Conservation (phyloP, 2,113 vertebrate species). For the Sinocyclocheilus rhinocerous region DNA sequence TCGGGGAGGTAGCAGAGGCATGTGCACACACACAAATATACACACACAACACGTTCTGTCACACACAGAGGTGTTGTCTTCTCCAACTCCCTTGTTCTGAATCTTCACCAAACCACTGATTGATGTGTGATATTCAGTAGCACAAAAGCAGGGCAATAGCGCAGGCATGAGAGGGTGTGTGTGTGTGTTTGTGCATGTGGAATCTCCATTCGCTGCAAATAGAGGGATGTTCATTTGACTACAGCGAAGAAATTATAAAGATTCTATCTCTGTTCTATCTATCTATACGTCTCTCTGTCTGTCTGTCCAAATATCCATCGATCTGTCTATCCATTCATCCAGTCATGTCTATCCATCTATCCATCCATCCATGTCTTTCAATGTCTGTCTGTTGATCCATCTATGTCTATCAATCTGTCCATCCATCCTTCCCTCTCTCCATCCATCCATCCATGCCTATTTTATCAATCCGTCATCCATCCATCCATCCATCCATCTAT, state of each 20-base stretch:
- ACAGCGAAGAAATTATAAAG: no score
- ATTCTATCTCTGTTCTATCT: neutral
- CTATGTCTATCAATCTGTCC: no score
- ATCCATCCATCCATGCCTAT: neutral
- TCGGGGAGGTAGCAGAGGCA: constrained; percentile 43
- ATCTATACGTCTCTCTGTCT: neutral
- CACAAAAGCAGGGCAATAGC: constrained; percentile 9
- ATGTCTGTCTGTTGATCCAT: neutral
- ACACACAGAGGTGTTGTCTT: constrained; percentile 26
- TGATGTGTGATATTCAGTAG: constrained; percentile 41
- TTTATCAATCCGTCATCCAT: no score
- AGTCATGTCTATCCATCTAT: no score
- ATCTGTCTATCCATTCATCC: no score
- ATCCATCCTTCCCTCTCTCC: no score
- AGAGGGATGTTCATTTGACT: no score
- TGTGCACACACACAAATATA: constrained; percentile 26
- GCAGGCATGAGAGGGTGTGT: constrained; percentile 9
- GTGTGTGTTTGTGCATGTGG: neutral
- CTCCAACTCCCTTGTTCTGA: constrained; percentile 39
- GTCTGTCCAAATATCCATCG: neutral
- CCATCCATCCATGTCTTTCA: neutral
- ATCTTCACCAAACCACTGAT: constrained; percentile 45
- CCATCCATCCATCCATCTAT: neutral
- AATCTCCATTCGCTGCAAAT: no score
- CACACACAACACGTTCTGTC: constrained; percentile 26